A percentile compares a stretch with the other conserved stretches of the same genome.
These are phyloP conservation scores for Lutjanus erythropterus DNA, from an alignment of 2,113 vertebrate species.

Conservation along the genomic window DNA sequence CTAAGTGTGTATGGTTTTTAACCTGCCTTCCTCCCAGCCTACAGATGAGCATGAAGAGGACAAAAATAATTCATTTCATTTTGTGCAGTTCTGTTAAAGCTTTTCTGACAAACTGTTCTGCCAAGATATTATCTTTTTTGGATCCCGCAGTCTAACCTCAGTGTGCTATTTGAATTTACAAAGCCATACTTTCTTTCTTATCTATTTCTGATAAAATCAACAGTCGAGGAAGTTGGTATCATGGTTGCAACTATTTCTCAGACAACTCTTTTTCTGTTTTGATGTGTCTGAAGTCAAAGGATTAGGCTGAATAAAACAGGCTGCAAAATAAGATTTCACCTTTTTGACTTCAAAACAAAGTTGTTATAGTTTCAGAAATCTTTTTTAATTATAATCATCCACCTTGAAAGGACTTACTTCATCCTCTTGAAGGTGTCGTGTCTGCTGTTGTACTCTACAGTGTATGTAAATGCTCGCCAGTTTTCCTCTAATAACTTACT, in stretches of 20 bases:
- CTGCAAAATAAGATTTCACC: neutral
- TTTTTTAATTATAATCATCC: conserved; percentile 20
- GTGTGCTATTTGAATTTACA: conserved; percentile 25
- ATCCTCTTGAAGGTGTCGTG: conserved; percentile 7
- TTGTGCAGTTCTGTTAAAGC: conserved; percentile 7
- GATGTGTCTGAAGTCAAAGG: too few species aligned
- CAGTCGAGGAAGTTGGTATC: conserved; percentile 12
- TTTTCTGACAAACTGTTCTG: conserved; percentile 31
- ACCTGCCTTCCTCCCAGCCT: conserved; percentile 9
- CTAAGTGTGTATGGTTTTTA: conserved; percentile 25
- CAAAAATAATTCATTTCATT: conserved; percentile 2
- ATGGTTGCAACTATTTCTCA: conserved; percentile 5
- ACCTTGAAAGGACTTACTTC: conserved; percentile 45
- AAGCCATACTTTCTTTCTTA: conserved; percentile 24
- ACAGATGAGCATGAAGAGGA: neutral
- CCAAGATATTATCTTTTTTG: conserved; percentile 24
- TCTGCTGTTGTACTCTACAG: conserved; percentile 9
- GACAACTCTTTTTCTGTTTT: conserved; percentile 24
- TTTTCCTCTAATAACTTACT: conserved; percentile 66
- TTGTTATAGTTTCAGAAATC: conserved; percentile 15
- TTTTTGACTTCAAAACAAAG: conserved; percentile 30
- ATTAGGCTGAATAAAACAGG: neutral
- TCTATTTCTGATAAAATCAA: conserved; percentile 54
- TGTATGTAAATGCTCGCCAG: conserved; percentile 52
- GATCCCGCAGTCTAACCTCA: conserved; percentile 17